These are phyloP conservation scores for Microvelia longipes DNA, from an alignment of 1,140 invertebrate genomes.

Conservation along the genomic window DNA sequence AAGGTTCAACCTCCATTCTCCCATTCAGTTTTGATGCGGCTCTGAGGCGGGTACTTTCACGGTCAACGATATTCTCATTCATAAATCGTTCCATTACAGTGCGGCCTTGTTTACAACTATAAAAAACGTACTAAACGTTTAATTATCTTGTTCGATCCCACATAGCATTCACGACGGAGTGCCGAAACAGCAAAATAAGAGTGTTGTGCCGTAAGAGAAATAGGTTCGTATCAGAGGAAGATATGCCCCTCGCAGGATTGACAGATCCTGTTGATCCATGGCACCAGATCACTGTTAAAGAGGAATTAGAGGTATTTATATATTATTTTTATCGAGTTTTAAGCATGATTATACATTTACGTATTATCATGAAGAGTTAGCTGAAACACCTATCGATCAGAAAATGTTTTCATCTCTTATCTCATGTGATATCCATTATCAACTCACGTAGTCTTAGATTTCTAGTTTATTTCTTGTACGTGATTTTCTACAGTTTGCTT, in stretches of 20 bases:
- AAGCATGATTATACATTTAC: no score
- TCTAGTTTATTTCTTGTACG: no score
- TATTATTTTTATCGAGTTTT: no score
- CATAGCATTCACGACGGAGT: not conserved
- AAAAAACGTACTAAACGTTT: not conserved
- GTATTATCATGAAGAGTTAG: no score
- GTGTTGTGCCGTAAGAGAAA: constrained; percentile 12
- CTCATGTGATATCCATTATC: no score
- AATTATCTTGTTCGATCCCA: not conserved
- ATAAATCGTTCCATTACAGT: not conserved
- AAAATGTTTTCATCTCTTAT: no score
- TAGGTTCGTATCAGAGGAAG: constrained; percentile 14
- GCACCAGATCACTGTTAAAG: constrained; percentile 20
- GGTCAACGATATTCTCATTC: not conserved
- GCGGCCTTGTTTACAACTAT: not conserved
- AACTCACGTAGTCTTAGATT: no score
- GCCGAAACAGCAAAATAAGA: not conserved
- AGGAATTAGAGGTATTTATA: constrained; percentile 19
- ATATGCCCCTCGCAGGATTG: constrained; percentile 22
- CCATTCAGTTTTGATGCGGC: not conserved
- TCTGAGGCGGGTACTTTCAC: not conserved
- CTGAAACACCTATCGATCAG: no score
- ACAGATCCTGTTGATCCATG: constrained; percentile 22
- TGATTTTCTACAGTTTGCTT: no score
- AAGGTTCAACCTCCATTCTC: not conserved